Evolutionary conservation across 2,888 invertebrate species (phyloP), one percentile per base, ranked within the genome.

Genomic region (Tortricodes alternella): DNA sequence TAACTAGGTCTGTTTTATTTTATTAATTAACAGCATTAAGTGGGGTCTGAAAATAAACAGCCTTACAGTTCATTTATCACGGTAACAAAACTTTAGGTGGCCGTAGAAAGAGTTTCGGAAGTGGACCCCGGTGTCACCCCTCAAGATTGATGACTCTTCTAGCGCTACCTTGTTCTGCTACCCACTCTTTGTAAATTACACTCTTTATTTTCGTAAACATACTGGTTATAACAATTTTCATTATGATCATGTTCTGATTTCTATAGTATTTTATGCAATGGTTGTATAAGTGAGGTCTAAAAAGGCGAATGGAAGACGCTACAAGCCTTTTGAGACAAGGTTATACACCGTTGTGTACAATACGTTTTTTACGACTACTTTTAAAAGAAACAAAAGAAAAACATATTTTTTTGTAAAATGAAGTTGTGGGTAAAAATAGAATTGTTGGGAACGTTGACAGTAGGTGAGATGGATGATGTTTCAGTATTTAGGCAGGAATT

Each of bases 61-160:
- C 74, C 73, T 72, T 74, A 70, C 62, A 63, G 72, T 74, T 78
- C 78, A 86, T 87, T 85, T 83, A 85, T 87, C 85, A 85, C 78
- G 66, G 81, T 80, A 81, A 78, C 78, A 80, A 84, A 85, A 84
- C 76, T 85, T 85, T 76, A 73, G 76, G 71, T 70, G 74, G 80
- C 83, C 84, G 84, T 46, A 52, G 57, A 58, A 62, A 62, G 61
- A 46, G 84, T 85, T 82, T 75, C 46, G 59, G 67, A 75, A 80
- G 80, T 82, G 80, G 81, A 80, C 81, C 83, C 83, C 80, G 71
- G 82, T 78, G 83, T 83, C 83, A 74, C 77, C 79, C 80, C 66
- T 74, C 65, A 80, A 86, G 85, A 87, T 88, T 85, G 85, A 87
- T 86, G 80, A 76, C 73, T 73, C 76, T 70, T 70, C 72, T 71